These are phyloP conservation scores for Tupaia tana DNA, from an alignment of 2,113 vertebrate genomes.

Conservation along the genomic window DNA sequence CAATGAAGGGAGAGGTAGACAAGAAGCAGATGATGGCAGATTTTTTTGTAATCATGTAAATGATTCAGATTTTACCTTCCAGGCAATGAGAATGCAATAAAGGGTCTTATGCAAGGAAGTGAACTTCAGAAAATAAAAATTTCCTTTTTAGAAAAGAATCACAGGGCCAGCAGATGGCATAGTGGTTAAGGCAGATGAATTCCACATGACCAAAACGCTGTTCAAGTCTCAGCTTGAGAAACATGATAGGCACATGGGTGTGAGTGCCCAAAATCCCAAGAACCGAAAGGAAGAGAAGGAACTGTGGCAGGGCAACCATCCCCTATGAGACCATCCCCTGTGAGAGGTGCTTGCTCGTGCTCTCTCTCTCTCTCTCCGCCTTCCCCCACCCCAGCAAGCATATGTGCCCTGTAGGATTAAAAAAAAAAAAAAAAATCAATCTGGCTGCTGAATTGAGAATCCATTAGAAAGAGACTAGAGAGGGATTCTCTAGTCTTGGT, in stretches of 20 bases:
- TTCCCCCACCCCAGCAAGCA: too few species aligned
- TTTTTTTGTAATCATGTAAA: background rate
- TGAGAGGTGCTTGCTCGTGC: too few species aligned
- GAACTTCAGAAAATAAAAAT: background rate
- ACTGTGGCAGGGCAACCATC: too few species aligned
- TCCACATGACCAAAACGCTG: too few species aligned
- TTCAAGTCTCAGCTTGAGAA: too few species aligned
- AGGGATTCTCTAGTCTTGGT: background rate
- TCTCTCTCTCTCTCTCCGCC: too few species aligned
- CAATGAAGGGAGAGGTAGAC: background rate
- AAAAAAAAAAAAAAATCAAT: background rate
- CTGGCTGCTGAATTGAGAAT: background rate
- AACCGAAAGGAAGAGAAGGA: too few species aligned
- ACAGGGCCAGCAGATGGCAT: too few species aligned
- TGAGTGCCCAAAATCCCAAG: too few species aligned
- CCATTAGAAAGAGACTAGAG: background rate
- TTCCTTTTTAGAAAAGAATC: background rate
- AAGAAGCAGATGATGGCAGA: rapidly evolving
- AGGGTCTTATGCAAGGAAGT: background rate
- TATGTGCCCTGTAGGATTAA: background rate
- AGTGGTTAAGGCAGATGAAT: too few species aligned
- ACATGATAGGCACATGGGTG: too few species aligned
- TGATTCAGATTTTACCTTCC: background rate
- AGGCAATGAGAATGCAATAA: background rate
- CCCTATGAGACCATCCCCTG: too few species aligned